Percentiles rank a stretch among this genome's conserved stretches.
Conservation (phyloP, 2,888 invertebrate genomes). For the Ormyrus nitidulus region DNA sequence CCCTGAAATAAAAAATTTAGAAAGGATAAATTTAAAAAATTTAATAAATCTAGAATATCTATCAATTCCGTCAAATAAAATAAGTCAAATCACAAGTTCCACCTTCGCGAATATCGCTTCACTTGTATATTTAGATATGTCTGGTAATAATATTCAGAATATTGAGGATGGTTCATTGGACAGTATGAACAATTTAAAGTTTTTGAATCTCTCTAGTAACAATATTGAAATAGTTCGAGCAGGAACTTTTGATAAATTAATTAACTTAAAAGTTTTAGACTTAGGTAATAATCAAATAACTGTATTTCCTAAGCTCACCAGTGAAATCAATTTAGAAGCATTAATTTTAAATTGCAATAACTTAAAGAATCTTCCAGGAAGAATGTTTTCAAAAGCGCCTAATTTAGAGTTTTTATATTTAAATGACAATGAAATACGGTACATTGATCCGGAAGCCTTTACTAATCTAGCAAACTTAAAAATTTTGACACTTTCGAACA, state of each 20-base stretch:
- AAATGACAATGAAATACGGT: conserved; percentile 33
- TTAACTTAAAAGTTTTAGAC: conserved; percentile 12
- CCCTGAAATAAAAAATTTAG: background rate
- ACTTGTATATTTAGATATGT: conserved; percentile 40
- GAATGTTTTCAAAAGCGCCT: conserved; percentile 16
- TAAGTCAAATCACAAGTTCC: background rate
- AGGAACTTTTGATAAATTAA: conserved; percentile 12
- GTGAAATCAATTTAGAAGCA: conserved; percentile 6
- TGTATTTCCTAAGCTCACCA: background rate
- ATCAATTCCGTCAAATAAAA: conserved; percentile 17
- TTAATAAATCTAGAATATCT: conserved; percentile 33
- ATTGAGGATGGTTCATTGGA: conserved; percentile 24
- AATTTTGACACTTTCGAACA: conserved; percentile 33
- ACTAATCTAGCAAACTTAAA: conserved; percentile 23
- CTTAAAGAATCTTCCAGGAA: conserved; percentile 13
- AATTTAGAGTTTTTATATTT: conserved; percentile 32
- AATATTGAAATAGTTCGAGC: background rate
- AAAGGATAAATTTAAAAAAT: conserved; percentile 3
- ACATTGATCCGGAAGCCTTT: conserved; percentile 32
- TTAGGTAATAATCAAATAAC: conserved; percentile 36
- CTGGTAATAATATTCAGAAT: conserved; percentile 13
- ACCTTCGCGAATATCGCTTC: conserved; percentile 21
- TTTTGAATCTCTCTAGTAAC: conserved; percentile 42
- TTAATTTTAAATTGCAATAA: conserved; percentile 37
- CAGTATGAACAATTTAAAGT: conserved; percentile 33